Evolutionary conservation across 2,888 invertebrate genomes (phyloP).

Genomic region (Priapulus caudatus): DNA sequence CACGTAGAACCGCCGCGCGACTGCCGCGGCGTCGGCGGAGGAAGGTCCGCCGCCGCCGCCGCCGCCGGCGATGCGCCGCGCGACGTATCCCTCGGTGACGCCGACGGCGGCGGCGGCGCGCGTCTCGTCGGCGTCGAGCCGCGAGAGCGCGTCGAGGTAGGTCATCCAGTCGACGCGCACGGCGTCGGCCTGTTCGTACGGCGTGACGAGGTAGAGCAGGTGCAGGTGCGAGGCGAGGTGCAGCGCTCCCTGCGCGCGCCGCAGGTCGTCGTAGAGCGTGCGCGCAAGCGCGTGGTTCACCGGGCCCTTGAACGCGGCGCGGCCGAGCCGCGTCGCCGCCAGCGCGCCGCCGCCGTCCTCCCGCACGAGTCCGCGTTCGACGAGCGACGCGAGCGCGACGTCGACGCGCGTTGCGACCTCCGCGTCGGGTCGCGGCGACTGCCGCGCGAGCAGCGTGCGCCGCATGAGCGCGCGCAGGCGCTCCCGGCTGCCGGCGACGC

Average conservation of each 20-base stretch:
- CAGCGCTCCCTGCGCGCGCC: constrained; percentile 50
- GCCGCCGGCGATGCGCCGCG: constrained; percentile 56
- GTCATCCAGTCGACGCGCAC: constrained; percentile 31
- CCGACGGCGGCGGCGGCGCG: constrained; percentile 61
- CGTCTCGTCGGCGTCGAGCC: constrained; percentile 51
- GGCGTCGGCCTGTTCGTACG: constrained; percentile 50
- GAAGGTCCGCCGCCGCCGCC: too few species aligned
- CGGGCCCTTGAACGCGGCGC: constrained; percentile 64
- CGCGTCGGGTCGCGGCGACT: too few species aligned
- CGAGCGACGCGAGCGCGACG: constrained; percentile 47
- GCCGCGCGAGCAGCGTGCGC: constrained; percentile 69
- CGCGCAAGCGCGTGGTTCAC: constrained; percentile 60
- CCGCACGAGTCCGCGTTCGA: constrained; percentile 54
- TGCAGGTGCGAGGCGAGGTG: constrained; percentile 63
- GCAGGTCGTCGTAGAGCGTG: constrained; percentile 60
- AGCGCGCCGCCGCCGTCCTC: constrained; percentile 43
- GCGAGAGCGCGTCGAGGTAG: constrained; percentile 41
- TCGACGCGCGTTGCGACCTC: constrained; percentile 41
- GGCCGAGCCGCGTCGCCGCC: background rate
- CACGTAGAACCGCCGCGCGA: constrained; percentile 67
- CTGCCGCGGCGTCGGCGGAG: constrained; percentile 26
- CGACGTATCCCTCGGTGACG: constrained; percentile 58
- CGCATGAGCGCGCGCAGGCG: too few species aligned
- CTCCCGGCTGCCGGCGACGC: background rate
- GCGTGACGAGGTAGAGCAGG: constrained; percentile 72